Evolutionary conservation across 2,797 vertebrate species (phyloP).

Genomic region (Todus mexicanus): DNA sequence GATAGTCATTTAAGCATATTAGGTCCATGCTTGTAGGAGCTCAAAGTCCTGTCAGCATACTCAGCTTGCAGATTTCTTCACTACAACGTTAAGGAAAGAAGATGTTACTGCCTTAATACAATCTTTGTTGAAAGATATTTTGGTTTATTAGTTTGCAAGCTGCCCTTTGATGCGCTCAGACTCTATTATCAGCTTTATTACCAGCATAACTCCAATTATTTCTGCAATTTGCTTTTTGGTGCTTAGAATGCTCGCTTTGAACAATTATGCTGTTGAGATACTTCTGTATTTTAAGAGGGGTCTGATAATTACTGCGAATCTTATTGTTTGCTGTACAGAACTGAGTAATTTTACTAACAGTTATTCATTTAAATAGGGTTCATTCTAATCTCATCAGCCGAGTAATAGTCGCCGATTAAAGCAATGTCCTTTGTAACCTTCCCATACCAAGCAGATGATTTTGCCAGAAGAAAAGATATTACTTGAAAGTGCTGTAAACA

Average conservation of each 20-base stretch:
- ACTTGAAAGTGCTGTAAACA: background rate
- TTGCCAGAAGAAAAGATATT: background rate
- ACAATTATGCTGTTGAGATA: background rate
- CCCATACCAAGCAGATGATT: background rate
- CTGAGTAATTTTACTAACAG: background rate
- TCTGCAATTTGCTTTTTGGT: background rate
- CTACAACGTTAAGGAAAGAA: background rate
- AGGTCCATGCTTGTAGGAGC: background rate
- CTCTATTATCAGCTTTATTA: conserved; percentile 21
- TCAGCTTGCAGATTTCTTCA: background rate
- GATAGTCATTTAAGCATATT: background rate
- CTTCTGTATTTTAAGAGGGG: background rate
- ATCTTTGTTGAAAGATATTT: background rate
- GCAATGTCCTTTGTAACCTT: background rate
- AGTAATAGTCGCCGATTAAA: background rate
- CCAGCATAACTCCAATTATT: conserved; percentile 6
- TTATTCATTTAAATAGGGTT: conserved; percentile 22
- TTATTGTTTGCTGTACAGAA: background rate
- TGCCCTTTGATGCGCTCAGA: background rate
- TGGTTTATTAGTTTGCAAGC: background rate
- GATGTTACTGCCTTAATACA: background rate
- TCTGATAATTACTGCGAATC: background rate
- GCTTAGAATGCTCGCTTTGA: conserved; percentile 9
- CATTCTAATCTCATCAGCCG: background rate
- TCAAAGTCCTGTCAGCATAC: background rate